Percentiles rank a stretch among this genome's conserved stretches.
These are phyloP conservation scores for Streblospio benedicti DNA, from an alignment of 1,140 invertebrate genomes.

Conservation along the genomic window DNA sequence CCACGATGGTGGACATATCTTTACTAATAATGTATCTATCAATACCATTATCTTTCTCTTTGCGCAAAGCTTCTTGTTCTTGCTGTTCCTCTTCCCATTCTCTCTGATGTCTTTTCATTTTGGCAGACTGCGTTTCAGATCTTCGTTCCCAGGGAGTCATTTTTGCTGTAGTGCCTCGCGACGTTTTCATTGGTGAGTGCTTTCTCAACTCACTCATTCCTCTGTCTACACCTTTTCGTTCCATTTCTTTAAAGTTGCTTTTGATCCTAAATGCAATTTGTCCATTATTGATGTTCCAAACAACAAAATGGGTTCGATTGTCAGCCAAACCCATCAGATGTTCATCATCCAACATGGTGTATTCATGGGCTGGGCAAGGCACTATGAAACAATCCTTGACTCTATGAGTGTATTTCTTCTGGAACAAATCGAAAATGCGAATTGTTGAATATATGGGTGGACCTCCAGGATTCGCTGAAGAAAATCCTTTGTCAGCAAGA, in stretches of 20 bases:
- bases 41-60: constrained; percentile 40
- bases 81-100: constrained; percentile 30
- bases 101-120: constrained; percentile 25
- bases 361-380: constrained; percentile 39
- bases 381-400: constrained; percentile 36
- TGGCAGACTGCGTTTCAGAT: constrained; percentile 29
- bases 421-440: constrained; percentile 34
- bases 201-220: background rate
- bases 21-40: constrained; percentile 40
- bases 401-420: constrained; percentile 33
- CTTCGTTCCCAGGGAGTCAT: constrained; percentile 41
- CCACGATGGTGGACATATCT: constrained; percentile 37
- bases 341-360: constrained; percentile 35
- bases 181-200: background rate
- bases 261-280: constrained; percentile 34
- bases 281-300: constrained; percentile 30
- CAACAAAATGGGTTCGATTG: constrained; percentile 37
- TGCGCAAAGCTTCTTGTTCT: constrained; percentile 29
- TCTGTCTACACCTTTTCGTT: constrained; percentile 16
- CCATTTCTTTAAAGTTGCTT: constrained; percentile 31
- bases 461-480: constrained; percentile 27
- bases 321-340: constrained; percentile 37
- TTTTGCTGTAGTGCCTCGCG: constrained; percentile 19
- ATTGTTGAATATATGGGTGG: constrained; percentile 38
- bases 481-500: constrained; percentile 36